Percentiles rank a stretch among this genome's conserved stretches.
Evolutionary conservation across 2,888 invertebrate species (phyloP).

Genomic region (Danaus chrysippus): DNA sequence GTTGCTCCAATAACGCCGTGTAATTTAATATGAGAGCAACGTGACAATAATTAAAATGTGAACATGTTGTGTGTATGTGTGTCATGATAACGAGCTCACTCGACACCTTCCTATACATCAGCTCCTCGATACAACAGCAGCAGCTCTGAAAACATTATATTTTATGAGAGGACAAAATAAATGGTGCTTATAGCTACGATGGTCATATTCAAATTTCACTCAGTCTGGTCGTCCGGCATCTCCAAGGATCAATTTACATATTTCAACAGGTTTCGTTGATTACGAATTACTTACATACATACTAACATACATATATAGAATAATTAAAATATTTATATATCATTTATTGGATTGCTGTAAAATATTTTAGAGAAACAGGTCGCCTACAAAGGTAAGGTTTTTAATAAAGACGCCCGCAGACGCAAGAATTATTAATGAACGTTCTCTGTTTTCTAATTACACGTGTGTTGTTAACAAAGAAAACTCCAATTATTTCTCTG

Average conservation of each 20-base stretch:
- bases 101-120: slow-evolving; percentile 59
- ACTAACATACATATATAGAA: slow-evolving; percentile 8
- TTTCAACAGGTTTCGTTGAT: slow-evolving; percentile 75
- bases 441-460: slow-evolving; percentile 59
- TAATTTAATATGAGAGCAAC: neutral
- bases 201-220: slow-evolving; percentile 77
- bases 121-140: slow-evolving; percentile 46
- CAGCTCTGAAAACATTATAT: slow-evolving; percentile 78
- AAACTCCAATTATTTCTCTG: slow-evolving; percentile 66
- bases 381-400: slow-evolving; percentile 36
- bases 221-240: slow-evolving; percentile 72
- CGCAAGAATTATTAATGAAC: slow-evolving; percentile 50
- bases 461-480: slow-evolving; percentile 62
- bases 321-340: slow-evolving; percentile 7
- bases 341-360: slow-evolving; percentile 15
- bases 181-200: slow-evolving; percentile 76
- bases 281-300: slow-evolving; percentile 59
- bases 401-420: slow-evolving; percentile 39
- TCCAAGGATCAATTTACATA: slow-evolving; percentile 79
- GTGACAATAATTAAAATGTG: slow-evolving; percentile 9
- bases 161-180: slow-evolving; percentile 75
- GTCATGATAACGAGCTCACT: slow-evolving; percentile 30
- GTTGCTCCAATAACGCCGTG: no score
- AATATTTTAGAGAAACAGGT: slow-evolving; percentile 18
- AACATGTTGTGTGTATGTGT: slow-evolving; percentile 6